Evolutionary conservation across 1,140 invertebrate genomes (phyloP).

Genomic region (Lordiphosa mommai): DNA sequence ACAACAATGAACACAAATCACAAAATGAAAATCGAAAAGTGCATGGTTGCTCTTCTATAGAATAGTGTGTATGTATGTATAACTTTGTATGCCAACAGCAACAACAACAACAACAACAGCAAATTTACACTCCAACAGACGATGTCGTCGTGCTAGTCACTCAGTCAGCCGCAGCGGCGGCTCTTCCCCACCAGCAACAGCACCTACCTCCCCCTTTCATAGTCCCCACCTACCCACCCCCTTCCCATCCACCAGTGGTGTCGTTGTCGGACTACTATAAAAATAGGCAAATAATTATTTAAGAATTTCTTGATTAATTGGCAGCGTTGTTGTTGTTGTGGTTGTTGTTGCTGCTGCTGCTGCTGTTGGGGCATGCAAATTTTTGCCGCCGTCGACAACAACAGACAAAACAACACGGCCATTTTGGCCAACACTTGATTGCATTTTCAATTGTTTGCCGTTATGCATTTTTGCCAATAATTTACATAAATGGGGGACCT

Average conservation of each 20-base stretch:
- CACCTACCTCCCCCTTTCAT: not conserved
- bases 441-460: conserved; percentile 73
- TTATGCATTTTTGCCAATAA: conserved; percentile 74
- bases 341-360: not conserved
- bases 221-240: not conserved
- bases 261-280: conserved; percentile 18
- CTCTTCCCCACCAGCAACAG: not conserved
- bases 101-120: conserved; percentile 30
- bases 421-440: conserved; percentile 73
- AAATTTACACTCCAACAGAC: conserved; percentile 74
- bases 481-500: conserved; percentile 53
- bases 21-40: conserved; percentile 75
- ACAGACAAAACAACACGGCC: conserved; percentile 19
- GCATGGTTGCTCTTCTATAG: conserved; percentile 40
- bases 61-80: conserved; percentile 32
- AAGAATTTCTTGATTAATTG: conserved; percentile 73
- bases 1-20: conserved; percentile 71
- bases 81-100: conserved; percentile 8
- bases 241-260: conserved; percentile 55
- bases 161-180: conserved; percentile 63
- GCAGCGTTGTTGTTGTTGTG: conserved; percentile 27
- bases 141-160: conserved; percentile 68
- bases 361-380: conserved; percentile 1
- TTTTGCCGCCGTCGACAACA: conserved; percentile 50
- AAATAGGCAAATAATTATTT: conserved; percentile 76